A percentile compares a stretch with the other conserved stretches of the same genome.
phyloP scores from a whole-genome alignment of 2,888 invertebrate species.

The Anaspis maculata region DNA sequence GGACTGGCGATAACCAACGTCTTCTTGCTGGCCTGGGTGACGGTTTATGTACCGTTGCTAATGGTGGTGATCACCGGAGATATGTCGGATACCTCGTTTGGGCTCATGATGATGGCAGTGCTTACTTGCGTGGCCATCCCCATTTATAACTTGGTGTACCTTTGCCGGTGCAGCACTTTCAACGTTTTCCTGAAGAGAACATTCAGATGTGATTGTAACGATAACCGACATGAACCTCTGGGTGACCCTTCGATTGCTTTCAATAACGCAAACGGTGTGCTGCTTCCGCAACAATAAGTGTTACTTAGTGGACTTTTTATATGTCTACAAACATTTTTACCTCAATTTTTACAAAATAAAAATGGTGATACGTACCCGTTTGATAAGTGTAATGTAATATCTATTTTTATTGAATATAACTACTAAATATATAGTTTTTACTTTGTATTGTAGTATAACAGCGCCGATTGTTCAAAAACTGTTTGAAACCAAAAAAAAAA shows the following conservation, averaged over 20 bases:
- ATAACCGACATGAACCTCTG: conserved; percentile 4
- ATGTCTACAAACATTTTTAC: too few relatives aligned
- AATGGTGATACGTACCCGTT: too few relatives aligned
- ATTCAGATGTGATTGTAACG: conserved; percentile 10
- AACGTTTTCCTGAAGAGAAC: conserved; percentile 9
- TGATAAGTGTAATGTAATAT: too few relatives aligned
- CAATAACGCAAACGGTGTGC: conserved; percentile 4
- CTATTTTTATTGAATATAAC: too few relatives aligned
- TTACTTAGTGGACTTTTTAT: too few relatives aligned
- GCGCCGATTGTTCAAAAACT: too few relatives aligned
- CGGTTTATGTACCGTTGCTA: conserved; percentile 4
- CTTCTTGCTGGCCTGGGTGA: conserved; percentile 5
- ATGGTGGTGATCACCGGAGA: conserved; percentile 1
- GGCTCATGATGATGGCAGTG: conserved; percentile 1
- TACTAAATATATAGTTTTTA: too few relatives aligned
- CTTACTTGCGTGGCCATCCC: conserved; percentile 6
- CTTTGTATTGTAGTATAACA: too few relatives aligned
- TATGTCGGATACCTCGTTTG: too few relatives aligned
- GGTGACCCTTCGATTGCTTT: conserved; percentile 3
- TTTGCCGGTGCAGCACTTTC: conserved; percentile 7
- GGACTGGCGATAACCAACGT: conserved; percentile 7
- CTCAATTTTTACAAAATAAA: too few relatives aligned
- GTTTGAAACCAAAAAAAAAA: too few relatives aligned
- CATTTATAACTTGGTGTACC: conserved; percentile 4
- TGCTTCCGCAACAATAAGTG: too few relatives aligned